Evolutionary conservation across 30 jellyfish, hydroid and myxozoan species (phyloP), one percentile per base, ranked within the genome.

Genomic region (Catostylus mosaicus): DNA sequence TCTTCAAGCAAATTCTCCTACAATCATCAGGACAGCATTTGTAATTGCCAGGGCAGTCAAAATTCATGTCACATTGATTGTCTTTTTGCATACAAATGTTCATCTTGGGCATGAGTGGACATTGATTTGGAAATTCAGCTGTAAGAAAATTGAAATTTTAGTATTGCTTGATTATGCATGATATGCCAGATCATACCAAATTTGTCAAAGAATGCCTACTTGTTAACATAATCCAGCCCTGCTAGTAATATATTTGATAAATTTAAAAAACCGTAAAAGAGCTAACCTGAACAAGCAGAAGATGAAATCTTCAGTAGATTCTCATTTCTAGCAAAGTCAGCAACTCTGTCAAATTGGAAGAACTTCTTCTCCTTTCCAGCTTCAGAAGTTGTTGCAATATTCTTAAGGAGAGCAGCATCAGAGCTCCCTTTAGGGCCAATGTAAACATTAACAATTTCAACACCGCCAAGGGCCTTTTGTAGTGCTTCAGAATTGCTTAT

Each of bases 41-140:
- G 77, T 95, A 73, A 50, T 50, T 8, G 0, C 99, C 99, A 20
- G 97, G 99, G 63, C 99, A 95, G 65, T 95, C 97, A 67, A 89
- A 89, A 59, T 88, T 89, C 27, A 77, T 51, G 45, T 73, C 93
- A 67, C 99, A 95, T 40, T 84, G 87, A 73, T 85, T 66, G 36
- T 85, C 90, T 29, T 59, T 73, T 33, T 78, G 90, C 54, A 64
- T 22, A 40, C 99, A 95, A 22, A 10, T 48, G 0, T 50, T 48
- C 6, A 33, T 10, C 18, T 61, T 30, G 35, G 67, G 40, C 31
- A 76, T 66, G 29, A 57, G 85, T 57, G 86, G 82, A 62, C 99
- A 95, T 48, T 83, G 75, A 64, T 48, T 59, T 12, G 83, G 84
- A 10, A 78, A 51, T 63, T 83, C 66, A 1, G 96, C 99, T 91